These are phyloP conservation scores for Heterotis niloticus DNA, from an alignment of 2,113 vertebrate species.

Conservation along the genomic window DNA sequence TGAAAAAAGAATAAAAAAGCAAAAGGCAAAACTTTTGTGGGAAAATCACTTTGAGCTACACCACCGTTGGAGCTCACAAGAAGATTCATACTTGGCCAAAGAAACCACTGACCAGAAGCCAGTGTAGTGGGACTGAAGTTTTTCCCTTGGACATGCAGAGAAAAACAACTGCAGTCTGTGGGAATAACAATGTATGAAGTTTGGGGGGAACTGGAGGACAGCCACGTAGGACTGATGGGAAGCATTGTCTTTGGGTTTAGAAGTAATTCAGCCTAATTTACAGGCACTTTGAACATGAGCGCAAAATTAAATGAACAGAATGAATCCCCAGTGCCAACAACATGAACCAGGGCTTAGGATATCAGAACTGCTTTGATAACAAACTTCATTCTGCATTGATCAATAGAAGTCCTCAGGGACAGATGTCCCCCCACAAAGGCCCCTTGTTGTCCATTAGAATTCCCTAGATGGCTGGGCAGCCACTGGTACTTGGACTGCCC, in stretches of 20 bases:
- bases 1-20: not conserved
- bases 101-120: conserved; percentile 13
- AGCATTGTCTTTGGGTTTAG: not conserved
- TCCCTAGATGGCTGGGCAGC: too few species aligned
- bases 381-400: too few species aligned
- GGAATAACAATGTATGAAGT: conserved; percentile 36
- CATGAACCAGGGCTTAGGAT: conserved; percentile 36
- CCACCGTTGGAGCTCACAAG: not conserved
- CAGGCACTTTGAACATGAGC: not conserved
- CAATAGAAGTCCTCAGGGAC: too few species aligned
- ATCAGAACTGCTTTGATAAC: not conserved
- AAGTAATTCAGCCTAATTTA: conserved; percentile 12
- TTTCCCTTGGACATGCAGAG: conserved; percentile 10
- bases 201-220: not conserved
- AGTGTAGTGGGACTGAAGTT: conserved; percentile 33
- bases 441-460: too few species aligned
- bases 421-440: too few species aligned
- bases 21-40: not conserved
- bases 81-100: not conserved
- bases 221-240: not conserved
- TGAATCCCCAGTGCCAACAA: conserved; percentile 1
- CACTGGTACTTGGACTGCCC: too few species aligned
- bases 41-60: not conserved
- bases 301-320: not conserved
- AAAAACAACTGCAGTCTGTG: conserved; percentile 32